phyloP scores from a whole-genome alignment of 1,140 invertebrate genomes.

The Trichoplusia ni region DNA sequence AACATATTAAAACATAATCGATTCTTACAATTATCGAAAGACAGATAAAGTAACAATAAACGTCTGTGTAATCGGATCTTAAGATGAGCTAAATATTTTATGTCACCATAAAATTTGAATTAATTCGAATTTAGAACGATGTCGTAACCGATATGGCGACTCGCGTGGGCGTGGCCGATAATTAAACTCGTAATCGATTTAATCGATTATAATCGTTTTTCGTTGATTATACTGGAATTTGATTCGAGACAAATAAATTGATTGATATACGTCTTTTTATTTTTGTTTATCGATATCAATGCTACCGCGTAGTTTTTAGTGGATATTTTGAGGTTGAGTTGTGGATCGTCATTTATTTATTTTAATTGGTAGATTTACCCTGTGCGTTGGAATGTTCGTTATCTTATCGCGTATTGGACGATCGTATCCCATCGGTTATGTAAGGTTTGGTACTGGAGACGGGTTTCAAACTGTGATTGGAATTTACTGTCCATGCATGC shows the following conservation, averaged over 20 bases:
- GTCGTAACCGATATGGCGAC: neutral
- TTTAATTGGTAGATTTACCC: too few species aligned
- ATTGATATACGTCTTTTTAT: neutral
- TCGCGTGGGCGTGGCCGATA: slow-evolving; percentile 8
- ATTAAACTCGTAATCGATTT: slow-evolving; percentile 25
- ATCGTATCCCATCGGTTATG: too few species aligned
- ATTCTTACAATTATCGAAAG: neutral
- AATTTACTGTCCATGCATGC: too few species aligned
- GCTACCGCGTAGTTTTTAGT: too few species aligned
- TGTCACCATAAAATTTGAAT: slow-evolving; percentile 12
- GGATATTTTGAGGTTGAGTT: neutral
- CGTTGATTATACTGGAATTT: slow-evolving; percentile 4
- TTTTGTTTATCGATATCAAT: neutral
- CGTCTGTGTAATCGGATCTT: slow-evolving; percentile 3
- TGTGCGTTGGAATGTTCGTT: too few species aligned
- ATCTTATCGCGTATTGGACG: too few species aligned
- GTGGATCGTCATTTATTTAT: too few species aligned
- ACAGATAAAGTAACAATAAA: slow-evolving; percentile 7
- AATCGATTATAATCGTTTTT: too few species aligned
- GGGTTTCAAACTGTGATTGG: too few species aligned
- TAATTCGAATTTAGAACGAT: slow-evolving; percentile 11
- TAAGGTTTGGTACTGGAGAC: too few species aligned
- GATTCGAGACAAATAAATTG: neutral
- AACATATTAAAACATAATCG: neutral
- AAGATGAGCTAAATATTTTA: neutral